These are phyloP conservation scores for Apodemus speciosus DNA, from an alignment of 2,113 vertebrate species.

Conservation along the genomic window DNA sequence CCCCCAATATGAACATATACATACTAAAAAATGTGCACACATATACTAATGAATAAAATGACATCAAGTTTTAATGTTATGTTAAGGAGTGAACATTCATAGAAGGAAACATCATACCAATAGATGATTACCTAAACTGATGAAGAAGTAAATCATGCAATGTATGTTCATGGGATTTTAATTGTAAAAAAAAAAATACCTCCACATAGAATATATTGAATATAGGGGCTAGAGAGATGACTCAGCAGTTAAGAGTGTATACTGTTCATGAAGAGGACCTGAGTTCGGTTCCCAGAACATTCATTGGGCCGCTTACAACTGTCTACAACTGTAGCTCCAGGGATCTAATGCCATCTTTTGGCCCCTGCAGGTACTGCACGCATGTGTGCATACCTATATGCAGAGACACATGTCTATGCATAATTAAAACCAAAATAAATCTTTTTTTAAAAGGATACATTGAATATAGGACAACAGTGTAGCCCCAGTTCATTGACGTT, in stretches of 20 bases:
- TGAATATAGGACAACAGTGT: slow-evolving; percentile 50
- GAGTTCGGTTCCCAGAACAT: not conserved
- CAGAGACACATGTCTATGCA: not conserved
- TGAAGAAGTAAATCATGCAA: not conserved
- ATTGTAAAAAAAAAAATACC: slow-evolving; percentile 67
- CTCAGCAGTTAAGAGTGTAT: not conserved
- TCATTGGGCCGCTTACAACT: not conserved
- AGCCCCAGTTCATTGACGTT: slow-evolving; percentile 67
- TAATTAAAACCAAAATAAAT: not conserved
- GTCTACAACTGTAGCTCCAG: not conserved
- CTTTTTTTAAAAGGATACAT: not conserved
- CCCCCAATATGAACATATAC: not conserved
- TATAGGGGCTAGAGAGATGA: not conserved
- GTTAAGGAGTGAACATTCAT: not conserved
- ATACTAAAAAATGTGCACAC: not conserved
- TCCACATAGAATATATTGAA: not conserved
- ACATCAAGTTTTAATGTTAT: not conserved
- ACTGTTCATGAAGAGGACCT: not conserved
- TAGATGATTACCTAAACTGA: not conserved
- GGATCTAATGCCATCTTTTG: not conserved
- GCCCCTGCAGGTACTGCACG: too few relatives aligned
- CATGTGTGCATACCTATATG: not conserved
- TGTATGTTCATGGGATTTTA: slow-evolving; percentile 44
- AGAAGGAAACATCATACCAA: not conserved
- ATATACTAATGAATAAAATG: not conserved